A percentile compares a stretch with the other conserved stretches of the same genome.
Evolutionary conservation across 2,888 invertebrate genomes (phyloP).

Genomic region (Pseudococcus jackbeardsleyi): DNA sequence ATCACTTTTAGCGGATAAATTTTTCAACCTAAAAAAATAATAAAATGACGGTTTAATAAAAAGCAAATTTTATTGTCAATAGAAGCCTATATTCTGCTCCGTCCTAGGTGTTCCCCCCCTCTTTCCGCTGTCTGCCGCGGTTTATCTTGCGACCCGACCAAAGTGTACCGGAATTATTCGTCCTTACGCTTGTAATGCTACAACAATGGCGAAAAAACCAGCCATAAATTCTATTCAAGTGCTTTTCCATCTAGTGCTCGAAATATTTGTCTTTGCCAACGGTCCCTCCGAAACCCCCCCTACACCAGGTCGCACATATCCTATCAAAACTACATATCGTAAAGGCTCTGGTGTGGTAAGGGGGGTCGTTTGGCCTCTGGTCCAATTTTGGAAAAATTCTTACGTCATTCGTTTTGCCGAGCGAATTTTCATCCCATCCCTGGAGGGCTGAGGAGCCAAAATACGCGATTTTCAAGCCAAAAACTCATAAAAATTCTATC

Average conservation of each 20-base stretch:
- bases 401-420: too few relatives aligned
- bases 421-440: too few relatives aligned
- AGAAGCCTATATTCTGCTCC: not conserved
- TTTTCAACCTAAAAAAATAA: conserved; percentile 29
- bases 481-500: too few relatives aligned
- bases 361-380: too few relatives aligned
- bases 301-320: not conserved
- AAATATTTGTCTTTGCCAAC: conserved; percentile 33
- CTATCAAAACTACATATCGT: conserved; percentile 32
- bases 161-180: conserved; percentile 2
- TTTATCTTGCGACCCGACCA: not conserved
- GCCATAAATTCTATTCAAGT: conserved; percentile 30
- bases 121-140: not conserved
- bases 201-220: conserved; percentile 31
- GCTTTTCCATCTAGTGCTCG: conserved; percentile 41
- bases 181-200: conserved; percentile 2
- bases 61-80: conserved; percentile 44
- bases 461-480: too few relatives aligned
- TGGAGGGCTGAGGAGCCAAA: too few relatives aligned
- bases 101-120: not conserved
- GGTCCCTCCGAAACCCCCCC: not conserved
- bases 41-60: conserved; percentile 41
- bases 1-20: conserved; percentile 4
- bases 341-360: too few relatives aligned
- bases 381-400: too few relatives aligned